Evolutionary conservation across 2,888 invertebrate genomes (phyloP).

Genomic region (Synanthedon vespiformis): DNA sequence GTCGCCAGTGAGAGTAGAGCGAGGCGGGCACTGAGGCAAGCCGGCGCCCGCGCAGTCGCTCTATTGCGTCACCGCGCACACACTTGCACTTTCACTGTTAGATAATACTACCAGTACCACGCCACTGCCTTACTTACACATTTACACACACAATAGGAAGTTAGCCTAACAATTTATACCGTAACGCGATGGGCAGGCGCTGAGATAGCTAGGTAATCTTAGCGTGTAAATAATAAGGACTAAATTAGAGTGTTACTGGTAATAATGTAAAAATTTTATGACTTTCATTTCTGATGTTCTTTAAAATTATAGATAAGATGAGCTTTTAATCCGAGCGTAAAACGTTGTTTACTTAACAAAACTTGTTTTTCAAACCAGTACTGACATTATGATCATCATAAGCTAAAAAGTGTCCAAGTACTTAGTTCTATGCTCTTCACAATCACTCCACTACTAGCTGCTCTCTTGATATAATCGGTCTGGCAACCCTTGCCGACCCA

Average conservation of each 20-base stretch:
- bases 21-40: constrained; percentile 6
- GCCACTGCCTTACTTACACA: constrained; percentile 64
- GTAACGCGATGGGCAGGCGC: neutral
- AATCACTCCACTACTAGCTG: too few species aligned
- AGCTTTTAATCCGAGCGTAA: too few species aligned
- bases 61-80: constrained; percentile 58
- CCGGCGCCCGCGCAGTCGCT: constrained; percentile 24
- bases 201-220: too few species aligned
- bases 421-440: too few species aligned
- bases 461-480: too few species aligned
- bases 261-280: too few species aligned
- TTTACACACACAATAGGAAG: constrained; percentile 56
- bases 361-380: neutral
- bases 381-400: too few species aligned
- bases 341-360: neutral
- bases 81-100: constrained; percentile 66
- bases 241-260: too few species aligned
- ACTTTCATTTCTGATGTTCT: too few species aligned
- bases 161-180: constrained; percentile 24
- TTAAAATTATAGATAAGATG: too few species aligned
- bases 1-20: constrained; percentile 6
- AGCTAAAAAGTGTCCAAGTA: too few species aligned
- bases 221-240: neutral
- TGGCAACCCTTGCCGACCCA: too few species aligned
- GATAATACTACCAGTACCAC: constrained; percentile 54